phyloP scores from a whole-genome alignment of 1,140 invertebrate species.

The Zaprionus ornatus region DNA sequence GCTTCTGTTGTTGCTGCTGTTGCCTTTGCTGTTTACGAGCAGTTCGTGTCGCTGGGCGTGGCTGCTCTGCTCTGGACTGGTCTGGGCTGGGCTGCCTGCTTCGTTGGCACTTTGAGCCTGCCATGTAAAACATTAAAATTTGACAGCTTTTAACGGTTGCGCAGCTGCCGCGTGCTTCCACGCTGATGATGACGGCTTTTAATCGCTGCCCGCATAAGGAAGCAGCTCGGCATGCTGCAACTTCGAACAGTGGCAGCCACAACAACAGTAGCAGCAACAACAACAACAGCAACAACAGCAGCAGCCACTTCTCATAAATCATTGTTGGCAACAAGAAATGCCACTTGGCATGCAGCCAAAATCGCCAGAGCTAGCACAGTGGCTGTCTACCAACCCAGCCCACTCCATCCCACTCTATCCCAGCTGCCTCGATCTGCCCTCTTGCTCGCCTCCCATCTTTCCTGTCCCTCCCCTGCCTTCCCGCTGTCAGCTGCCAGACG shows the following conservation, averaged over 20 bases:
- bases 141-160: conserved; percentile 74
- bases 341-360: conserved; percentile 56
- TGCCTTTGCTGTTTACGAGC: conserved; percentile 21
- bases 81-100: neutral
- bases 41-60: conserved; percentile 13
- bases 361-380: neutral
- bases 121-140: conserved; percentile 80
- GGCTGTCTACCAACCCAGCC: neutral
- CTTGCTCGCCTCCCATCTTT: neutral
- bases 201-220: conserved; percentile 69
- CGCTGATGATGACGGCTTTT: conserved; percentile 67
- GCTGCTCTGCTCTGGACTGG: conserved; percentile 13
- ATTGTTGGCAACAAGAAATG: conserved; percentile 42
- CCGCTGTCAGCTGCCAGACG: conserved; percentile 32
- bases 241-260: conserved; percentile 17
- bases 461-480: neutral
- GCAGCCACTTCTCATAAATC: conserved; percentile 55
- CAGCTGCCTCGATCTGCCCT: neutral
- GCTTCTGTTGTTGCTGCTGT: conserved; percentile 30
- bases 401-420: neutral
- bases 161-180: conserved; percentile 42
- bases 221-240: conserved; percentile 16
- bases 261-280: neutral
- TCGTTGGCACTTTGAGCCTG: conserved; percentile 64
- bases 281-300: conserved; percentile 15